Percentiles rank a stretch among this genome's conserved stretches.
Conservation (phyloP, 2,113 vertebrate genomes). For the Mesembrinibis cayennensis region DNA sequence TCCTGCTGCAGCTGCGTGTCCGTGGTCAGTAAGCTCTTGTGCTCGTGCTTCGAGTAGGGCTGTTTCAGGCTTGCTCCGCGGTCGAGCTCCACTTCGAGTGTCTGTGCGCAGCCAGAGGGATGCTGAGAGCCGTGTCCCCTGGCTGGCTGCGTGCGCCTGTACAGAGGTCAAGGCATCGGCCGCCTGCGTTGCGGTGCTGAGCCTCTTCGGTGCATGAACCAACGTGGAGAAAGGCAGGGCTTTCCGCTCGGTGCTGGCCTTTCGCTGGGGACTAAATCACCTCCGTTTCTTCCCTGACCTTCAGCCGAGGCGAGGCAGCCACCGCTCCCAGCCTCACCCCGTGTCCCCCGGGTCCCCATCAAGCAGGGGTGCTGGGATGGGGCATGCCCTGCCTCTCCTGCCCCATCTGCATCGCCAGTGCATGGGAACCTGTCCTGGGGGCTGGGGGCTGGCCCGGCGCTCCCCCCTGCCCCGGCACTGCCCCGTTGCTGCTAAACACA, state of each 20-base stretch:
- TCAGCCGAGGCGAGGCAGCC: background rate
- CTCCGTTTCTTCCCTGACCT: background rate
- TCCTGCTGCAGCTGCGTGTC: fast-evolving
- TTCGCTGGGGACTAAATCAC: fast-evolving
- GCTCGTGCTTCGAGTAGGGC: fast-evolving
- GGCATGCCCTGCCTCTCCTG: background rate
- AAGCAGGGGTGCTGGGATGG: fast-evolving
- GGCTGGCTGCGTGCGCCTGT: fast-evolving
- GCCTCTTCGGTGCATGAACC: fast-evolving
- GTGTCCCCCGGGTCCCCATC: background rate
- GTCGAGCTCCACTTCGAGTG: background rate
- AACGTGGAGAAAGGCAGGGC: too few relatives aligned
- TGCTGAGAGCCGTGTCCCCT: background rate
- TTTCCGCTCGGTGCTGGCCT: background rate
- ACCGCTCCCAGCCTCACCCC: fast-evolving
- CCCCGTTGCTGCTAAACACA: background rate
- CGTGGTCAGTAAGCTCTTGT: background rate
- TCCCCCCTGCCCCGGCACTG: background rate
- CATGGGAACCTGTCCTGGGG: background rate
- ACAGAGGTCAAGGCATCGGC: fast-evolving
- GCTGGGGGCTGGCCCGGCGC: background rate
- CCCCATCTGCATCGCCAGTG: fast-evolving
- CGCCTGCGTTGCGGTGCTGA: fast-evolving
- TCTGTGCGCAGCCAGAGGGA: background rate
- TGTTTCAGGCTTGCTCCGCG: background rate